These are phyloP conservation scores for Peribatodes rhomboidaria DNA, from an alignment of 2,888 invertebrate species.

Conservation along the genomic window DNA sequence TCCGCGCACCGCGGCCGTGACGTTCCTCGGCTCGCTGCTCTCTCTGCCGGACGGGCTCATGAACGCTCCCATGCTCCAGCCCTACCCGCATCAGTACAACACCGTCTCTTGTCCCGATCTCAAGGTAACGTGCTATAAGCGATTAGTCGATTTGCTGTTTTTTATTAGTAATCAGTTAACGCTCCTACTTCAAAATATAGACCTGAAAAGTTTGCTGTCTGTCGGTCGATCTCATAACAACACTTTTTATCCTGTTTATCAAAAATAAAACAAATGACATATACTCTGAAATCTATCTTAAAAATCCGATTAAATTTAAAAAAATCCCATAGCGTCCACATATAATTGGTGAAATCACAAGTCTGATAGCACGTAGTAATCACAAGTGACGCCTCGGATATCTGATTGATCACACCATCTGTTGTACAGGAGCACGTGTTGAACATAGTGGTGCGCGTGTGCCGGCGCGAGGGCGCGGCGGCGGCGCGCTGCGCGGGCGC, in stretches of 20 bases:
- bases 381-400: background rate
- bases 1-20: conserved; percentile 96
- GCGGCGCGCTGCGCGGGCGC: conserved; percentile 96
- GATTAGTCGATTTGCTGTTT: too few relatives aligned
- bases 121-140: conserved; percentile 83
- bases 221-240: too few relatives aligned
- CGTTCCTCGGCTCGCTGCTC: conserved; percentile 94
- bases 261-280: too few relatives aligned
- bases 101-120: conserved; percentile 90
- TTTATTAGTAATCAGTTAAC: too few relatives aligned
- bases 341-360: too few relatives aligned
- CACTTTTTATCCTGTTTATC: too few relatives aligned
- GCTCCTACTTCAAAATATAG: too few relatives aligned
- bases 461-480: conserved; percentile 95
- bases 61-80: conserved; percentile 90
- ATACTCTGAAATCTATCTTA: too few relatives aligned
- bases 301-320: too few relatives aligned
- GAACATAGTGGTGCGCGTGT: conserved; percentile 94
- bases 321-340: too few relatives aligned
- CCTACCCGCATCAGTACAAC: conserved; percentile 88
- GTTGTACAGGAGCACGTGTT: conserved; percentile 92
- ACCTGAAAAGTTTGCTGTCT: too few relatives aligned
- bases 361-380: too few relatives aligned
- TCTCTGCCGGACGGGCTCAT: conserved; percentile 91
- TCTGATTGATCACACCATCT: background rate